Evolutionary conservation across 2,113 vertebrate genomes (phyloP).

Genomic region (Electrona antarctica): DNA sequence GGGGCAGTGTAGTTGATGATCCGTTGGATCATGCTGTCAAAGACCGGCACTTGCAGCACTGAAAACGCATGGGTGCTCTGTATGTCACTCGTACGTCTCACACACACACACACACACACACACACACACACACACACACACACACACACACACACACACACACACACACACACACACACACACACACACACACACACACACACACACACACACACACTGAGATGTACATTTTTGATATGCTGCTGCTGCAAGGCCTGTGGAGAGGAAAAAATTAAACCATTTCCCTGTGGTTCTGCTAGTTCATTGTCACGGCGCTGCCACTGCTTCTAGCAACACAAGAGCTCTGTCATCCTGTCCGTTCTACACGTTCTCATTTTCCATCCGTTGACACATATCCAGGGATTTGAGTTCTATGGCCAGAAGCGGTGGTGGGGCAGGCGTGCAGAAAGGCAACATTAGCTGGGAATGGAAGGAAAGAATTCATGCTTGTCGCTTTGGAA

Average conservation of each 20-base stretch:
- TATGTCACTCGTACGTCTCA: neutral
- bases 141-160: neutral
- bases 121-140: constrained; percentile 4
- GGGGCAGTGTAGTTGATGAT: constrained; percentile 5
- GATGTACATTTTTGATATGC: neutral
- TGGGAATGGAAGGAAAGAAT: constrained; percentile 69
- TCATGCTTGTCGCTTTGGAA: constrained; percentile 68
- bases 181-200: neutral
- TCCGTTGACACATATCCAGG: constrained; percentile 41
- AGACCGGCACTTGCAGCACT: constrained; percentile 16
- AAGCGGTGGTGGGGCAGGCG: constrained; percentile 34
- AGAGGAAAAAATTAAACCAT: constrained; percentile 11
- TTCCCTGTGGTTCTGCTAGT: constrained; percentile 10
- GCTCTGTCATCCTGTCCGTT: constrained; percentile 15
- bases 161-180: neutral
- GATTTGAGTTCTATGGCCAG: constrained; percentile 29
- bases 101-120: neutral
- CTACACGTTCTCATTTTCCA: neutral
- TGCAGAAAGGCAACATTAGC: constrained; percentile 64
- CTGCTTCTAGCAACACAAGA: neutral
- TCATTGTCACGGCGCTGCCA: neutral
- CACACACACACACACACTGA: neutral
- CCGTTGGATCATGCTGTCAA: constrained; percentile 38
- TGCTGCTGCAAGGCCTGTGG: neutral
- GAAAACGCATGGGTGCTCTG: neutral